These are phyloP conservation scores for Psilopsiagon aymara DNA, from an alignment of 2,113 vertebrate genomes.

Conservation along the genomic window DNA sequence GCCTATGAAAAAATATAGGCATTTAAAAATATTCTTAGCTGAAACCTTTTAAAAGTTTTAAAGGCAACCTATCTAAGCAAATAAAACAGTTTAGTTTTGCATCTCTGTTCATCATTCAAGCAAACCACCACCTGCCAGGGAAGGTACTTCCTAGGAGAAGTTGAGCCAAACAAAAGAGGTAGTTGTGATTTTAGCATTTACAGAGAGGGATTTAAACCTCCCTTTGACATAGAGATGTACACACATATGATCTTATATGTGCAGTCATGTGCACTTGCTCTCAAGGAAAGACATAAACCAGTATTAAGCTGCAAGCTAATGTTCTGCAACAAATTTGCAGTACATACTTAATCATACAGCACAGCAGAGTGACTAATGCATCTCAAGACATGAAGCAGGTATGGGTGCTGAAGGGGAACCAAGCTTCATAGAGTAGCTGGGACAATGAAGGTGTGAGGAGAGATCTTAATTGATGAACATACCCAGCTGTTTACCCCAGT, in stretches of 20 bases:
- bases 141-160: neutral
- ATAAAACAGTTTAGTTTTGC: neutral
- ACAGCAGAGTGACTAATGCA: neutral
- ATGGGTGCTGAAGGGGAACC: neutral
- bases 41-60: neutral
- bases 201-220: neutral
- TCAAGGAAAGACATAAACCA: neutral
- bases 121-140: neutral
- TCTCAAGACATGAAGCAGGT: neutral
- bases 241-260: neutral
- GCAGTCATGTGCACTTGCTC: neutral
- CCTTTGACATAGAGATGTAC: neutral
- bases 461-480: neutral
- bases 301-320: neutral
- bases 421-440: neutral
- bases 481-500: neutral
- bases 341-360: neutral
- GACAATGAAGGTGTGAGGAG: neutral
- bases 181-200: neutral
- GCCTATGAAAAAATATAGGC: neutral
- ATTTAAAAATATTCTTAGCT: neutral
- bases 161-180: neutral
- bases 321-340: neutral
- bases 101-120: neutral
- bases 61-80: neutral